phyloP scores from a whole-genome alignment of 2,113 vertebrate species.

The Sceloporus tristichus region DNA sequence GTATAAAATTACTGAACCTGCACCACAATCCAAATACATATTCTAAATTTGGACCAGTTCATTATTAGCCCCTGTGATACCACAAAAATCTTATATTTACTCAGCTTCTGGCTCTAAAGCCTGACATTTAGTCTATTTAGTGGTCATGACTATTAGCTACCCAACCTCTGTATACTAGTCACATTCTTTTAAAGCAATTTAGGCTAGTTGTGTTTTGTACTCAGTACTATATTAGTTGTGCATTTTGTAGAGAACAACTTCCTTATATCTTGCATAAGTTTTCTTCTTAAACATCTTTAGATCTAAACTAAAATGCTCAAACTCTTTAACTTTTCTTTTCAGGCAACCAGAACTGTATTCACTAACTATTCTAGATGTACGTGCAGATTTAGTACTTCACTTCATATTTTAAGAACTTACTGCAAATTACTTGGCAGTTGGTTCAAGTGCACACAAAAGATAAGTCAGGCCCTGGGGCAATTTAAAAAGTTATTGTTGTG shows the following conservation, averaged over 20 bases:
- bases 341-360: neutral
- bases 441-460: neutral
- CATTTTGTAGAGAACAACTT: neutral
- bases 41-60: too few relatives aligned
- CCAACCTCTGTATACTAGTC: neutral
- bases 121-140: neutral
- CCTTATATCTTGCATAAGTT: neutral
- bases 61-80: neutral
- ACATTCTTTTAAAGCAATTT: neutral
- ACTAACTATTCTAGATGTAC: neutral
- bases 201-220: neutral
- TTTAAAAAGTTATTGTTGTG: slow-evolving; percentile 55
- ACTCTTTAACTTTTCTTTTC: neutral
- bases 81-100: neutral
- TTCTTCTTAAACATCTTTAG: neutral
- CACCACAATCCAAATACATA: too few relatives aligned
- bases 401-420: neutral
- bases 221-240: neutral
- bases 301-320: neutral
- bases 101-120: neutral
- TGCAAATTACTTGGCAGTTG: neutral
- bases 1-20: too few relatives aligned
- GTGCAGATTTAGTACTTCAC: neutral
- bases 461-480: slow-evolving; percentile 5
- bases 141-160: neutral